Percentiles rank a stretch among this genome's conserved stretches.
phyloP scores from a whole-genome alignment of 2,888 invertebrate species.

The Metacarcinus magister region DNA sequence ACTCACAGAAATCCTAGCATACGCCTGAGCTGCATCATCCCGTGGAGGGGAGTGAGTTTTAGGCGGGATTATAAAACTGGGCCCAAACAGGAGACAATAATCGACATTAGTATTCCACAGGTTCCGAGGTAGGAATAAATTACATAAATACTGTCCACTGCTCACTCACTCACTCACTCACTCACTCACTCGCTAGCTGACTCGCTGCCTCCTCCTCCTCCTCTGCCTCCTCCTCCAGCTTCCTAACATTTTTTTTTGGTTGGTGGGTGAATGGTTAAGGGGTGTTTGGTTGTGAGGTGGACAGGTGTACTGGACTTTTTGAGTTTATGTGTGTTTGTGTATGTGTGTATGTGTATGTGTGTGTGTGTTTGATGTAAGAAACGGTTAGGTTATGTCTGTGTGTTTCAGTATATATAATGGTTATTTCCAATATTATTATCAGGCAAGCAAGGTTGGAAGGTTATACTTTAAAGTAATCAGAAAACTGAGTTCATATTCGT shows the following conservation, averaged over 20 bases:
- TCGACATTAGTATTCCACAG: constrained; percentile 4
- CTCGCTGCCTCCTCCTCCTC: not conserved
- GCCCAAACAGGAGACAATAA: constrained; percentile 42
- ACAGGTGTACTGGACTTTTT: not conserved
- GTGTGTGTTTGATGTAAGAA: not conserved
- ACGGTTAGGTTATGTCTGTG: not conserved
- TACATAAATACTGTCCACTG: constrained; percentile 6
- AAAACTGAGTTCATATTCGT: too few species aligned
- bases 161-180: not conserved
- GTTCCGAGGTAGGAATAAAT: not conserved
- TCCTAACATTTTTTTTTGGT: not conserved
- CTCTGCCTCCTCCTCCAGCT: not conserved
- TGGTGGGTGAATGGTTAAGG: not conserved
- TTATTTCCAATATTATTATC: too few species aligned
- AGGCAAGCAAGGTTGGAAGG: too few species aligned
- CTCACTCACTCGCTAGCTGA: not conserved
- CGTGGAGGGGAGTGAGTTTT: not conserved
- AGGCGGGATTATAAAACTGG: not conserved
- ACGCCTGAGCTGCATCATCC: constrained; percentile 7
- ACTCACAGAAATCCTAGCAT: constrained; percentile 8
- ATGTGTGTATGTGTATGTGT: not conserved
- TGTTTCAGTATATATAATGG: not conserved
- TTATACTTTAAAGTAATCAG: too few species aligned
- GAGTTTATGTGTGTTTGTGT: not conserved
- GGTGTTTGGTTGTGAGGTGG: not conserved